A percentile compares a stretch with the other conserved stretches of the same genome.
phyloP scores from a whole-genome alignment of 2,113 vertebrate genomes.

The Scartelaos histophorus region DNA sequence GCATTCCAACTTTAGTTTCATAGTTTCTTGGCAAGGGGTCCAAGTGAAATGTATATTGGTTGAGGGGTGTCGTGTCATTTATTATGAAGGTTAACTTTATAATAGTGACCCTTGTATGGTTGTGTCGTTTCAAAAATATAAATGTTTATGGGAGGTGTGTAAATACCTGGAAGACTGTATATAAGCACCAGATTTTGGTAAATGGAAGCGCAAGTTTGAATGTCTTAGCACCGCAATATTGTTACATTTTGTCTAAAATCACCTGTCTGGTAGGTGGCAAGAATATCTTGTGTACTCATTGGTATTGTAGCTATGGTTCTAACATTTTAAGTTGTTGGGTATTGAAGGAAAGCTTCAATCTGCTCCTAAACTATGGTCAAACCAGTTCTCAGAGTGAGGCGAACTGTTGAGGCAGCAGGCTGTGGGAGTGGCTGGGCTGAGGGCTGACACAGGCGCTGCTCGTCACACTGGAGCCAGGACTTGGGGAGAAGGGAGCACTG shows the following conservation, averaged over 20 bases:
- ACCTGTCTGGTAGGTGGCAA: neutral
- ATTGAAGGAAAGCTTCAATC: neutral
- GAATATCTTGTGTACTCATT: neutral
- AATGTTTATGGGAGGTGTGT: neutral
- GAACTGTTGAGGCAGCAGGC: conserved; percentile 21
- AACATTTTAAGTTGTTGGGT: neutral
- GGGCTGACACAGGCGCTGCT: conserved; percentile 50
- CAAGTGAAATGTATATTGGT: neutral
- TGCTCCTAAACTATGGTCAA: neutral
- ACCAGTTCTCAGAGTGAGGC: conserved; percentile 18
- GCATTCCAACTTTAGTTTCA: neutral
- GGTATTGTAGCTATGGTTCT: neutral
- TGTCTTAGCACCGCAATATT: neutral
- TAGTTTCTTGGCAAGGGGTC: no score
- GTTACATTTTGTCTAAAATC: neutral
- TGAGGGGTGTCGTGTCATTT: neutral
- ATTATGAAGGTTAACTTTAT: neutral
- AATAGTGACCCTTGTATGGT: neutral
- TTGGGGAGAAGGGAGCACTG: conserved; percentile 39
- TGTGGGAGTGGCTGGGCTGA: conserved; percentile 29
- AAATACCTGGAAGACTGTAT: neutral
- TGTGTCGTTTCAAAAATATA: neutral
- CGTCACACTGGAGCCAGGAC: conserved; percentile 41
- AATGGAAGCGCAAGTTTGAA: neutral
- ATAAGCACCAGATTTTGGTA: neutral